Percentiles rank a stretch among this genome's conserved stretches.
phyloP scores from a whole-genome alignment of 2,113 vertebrate species.

The Sigmodon hispidus region DNA sequence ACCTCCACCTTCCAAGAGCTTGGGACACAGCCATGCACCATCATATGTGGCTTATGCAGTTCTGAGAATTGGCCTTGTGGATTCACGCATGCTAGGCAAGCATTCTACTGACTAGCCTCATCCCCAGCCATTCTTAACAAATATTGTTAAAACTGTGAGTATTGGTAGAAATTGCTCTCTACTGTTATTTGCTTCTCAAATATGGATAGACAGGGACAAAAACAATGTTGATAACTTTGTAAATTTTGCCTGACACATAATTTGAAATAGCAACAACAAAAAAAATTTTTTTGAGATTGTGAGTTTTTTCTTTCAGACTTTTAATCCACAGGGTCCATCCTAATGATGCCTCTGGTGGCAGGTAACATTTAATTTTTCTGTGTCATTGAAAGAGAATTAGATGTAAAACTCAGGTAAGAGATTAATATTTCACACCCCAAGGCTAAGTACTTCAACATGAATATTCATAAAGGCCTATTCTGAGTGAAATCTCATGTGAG shows the following conservation, averaged over 20 bases:
- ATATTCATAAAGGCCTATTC: slow-evolving; percentile 71
- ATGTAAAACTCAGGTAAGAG: slow-evolving; percentile 75
- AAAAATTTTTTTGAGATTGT: not conserved
- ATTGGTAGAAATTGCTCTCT: slow-evolving; percentile 1
- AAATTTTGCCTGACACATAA: not conserved
- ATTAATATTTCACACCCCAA: slow-evolving; percentile 71
- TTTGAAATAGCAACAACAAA: not conserved
- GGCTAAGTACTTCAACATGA: slow-evolving; percentile 70
- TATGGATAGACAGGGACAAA: slow-evolving; percentile 12
- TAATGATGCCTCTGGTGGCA: slow-evolving; percentile 74
- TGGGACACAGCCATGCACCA: not conserved
- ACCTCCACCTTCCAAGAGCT: no score
- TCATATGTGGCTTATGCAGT: no score
- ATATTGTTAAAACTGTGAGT: not conserved
- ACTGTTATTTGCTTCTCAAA: slow-evolving; percentile 45
- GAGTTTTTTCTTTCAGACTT: slow-evolving; percentile 18
- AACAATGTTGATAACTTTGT: not conserved
- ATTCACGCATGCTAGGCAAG: not conserved
- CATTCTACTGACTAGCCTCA: not conserved
- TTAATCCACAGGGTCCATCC: slow-evolving; percentile 40
- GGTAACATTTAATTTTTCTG: slow-evolving; percentile 74
- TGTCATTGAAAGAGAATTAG: slow-evolving; percentile 76
- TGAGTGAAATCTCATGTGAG: slow-evolving; percentile 70
- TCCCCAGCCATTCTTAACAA: not conserved
- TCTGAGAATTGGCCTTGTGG: not conserved